Evolutionary conservation across 2,113 vertebrate species (phyloP), one percentile per base, ranked within the genome.

Genomic region (Geococcyx californianus): DNA sequence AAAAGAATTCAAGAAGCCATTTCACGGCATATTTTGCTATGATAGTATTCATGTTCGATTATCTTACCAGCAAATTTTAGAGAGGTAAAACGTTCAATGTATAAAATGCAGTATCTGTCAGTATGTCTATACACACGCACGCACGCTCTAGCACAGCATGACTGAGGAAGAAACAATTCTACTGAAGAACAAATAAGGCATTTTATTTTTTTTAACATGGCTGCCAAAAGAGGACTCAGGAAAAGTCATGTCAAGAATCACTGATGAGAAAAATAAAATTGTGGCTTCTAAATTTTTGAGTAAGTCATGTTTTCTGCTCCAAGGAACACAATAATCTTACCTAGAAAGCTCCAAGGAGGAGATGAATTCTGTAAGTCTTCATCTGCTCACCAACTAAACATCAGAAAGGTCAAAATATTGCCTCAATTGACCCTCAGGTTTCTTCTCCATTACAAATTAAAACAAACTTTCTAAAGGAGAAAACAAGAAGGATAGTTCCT

Each of bases 1-100:
- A 79, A 89, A 68, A 51, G 13, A 82, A 84, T 3, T 77, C 16
- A 83, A 36, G 54, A 87, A 94, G 18, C 52, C 31, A 78, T 75
- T 93, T 68, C 18, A 66, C 19, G 54, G 44, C 64, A 18, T 74
- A 89, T 93, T 92, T 93, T 90, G 10, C 75, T 73, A 45, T 75
- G 29, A 84, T 52, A 81, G 72, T 85, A 88, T 93, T 40, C 94
- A 92, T 82, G 56, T 56, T 45, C 72, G 34, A 89, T 88, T 89
- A 75, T 34, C 44, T 64, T 69, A 93, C 23, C 60, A 85, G 34
- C 16, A 93, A 78, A 84, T 84, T 95, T 67, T 76, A 67, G 55
- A 91, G 34, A 67, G 44, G 56, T 49, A 79, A 90, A 75, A 49
- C 29, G 21, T 42, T 84, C 60, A 45, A 16, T 18, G 12, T 81